These are phyloP conservation scores for Psittacula echo DNA, from an alignment of 2,797 vertebrate species.

Conservation along the genomic window DNA sequence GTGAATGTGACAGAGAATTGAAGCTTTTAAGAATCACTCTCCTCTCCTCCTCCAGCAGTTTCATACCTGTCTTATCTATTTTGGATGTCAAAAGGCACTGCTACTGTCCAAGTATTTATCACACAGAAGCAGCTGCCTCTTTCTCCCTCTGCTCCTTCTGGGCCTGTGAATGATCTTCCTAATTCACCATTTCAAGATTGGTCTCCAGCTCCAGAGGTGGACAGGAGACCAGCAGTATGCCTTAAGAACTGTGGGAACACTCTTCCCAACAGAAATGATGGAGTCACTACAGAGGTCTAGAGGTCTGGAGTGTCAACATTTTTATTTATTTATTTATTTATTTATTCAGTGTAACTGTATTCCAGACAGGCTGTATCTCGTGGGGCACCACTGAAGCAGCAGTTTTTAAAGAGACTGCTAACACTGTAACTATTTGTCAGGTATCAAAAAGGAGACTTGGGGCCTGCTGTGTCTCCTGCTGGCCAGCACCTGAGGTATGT, in stretches of 20 bases:
- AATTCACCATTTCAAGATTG: neutral
- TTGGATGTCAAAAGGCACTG: neutral
- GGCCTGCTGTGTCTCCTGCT: neutral
- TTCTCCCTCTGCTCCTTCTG: neutral
- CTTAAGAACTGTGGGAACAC: neutral
- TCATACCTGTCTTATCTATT: neutral
- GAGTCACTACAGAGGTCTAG: neutral
- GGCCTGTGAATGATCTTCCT: neutral
- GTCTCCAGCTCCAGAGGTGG: neutral
- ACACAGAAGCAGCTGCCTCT: neutral
- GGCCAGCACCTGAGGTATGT: neutral
- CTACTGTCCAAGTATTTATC: neutral
- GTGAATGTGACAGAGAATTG: neutral
- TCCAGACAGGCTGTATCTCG: neutral
- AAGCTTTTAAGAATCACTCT: neutral
- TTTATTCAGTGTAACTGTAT: neutral
- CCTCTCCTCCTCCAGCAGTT: neutral
- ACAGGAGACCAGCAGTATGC: neutral
- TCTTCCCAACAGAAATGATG: neutral
- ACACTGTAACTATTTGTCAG: neutral
- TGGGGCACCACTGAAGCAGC: neutral
- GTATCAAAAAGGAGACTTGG: neutral
- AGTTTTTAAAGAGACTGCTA: neutral
- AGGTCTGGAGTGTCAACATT: neutral
- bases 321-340: neutral